Evolutionary conservation across 2,797 vertebrate genomes (phyloP), one percentile per base, ranked within the genome.

Genomic region (Periophthalmus magnuspinnatus): DNA sequence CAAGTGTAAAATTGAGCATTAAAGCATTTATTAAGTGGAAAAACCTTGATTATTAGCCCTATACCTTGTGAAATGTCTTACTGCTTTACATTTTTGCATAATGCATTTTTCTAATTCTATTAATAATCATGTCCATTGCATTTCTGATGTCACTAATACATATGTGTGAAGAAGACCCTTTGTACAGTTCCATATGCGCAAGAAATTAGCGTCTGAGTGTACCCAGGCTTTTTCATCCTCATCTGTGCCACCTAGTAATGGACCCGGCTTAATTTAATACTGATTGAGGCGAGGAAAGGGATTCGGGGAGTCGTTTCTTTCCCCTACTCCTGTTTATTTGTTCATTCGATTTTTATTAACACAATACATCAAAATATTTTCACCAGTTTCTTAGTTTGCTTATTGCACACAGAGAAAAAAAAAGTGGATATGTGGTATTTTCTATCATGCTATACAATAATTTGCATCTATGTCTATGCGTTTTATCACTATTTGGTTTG

Each of bases 241-340:
- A 22, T 50, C 68, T 65, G 50, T 17, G 6, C 5, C 22, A 36
- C 9, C 50, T 11, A 32, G 41, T 72, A 76, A 78, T 67, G 45
- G 56, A 52, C 66, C 22, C 5, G 32, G 50, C 19, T 48, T 71
- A 56, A 71, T 69, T 74, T 69, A 78, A 76, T 57, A 17, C 22
- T 32, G 63, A 52, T 33, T 33, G 47, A 11, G 45, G 36, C 41
- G 13, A 71, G 47, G 69, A 16, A 7, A 21, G 34, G 6, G 0
- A 14, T 59, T 17, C 59, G 38, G 8, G 0, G 5, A 45, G 45
- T 7, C 50, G 38, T 16, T 22, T 52, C 13, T 57, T 36, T 16
- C 7, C 45, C 19, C 58, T 16, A 54, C 16, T 45, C 36, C 45
- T 45, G 56, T 59, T 13, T 36, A 54, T 47, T 11, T 63, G 24